Evolutionary conservation across 2,888 invertebrate genomes (phyloP).

Genomic region (Drosophila putrida): DNA sequence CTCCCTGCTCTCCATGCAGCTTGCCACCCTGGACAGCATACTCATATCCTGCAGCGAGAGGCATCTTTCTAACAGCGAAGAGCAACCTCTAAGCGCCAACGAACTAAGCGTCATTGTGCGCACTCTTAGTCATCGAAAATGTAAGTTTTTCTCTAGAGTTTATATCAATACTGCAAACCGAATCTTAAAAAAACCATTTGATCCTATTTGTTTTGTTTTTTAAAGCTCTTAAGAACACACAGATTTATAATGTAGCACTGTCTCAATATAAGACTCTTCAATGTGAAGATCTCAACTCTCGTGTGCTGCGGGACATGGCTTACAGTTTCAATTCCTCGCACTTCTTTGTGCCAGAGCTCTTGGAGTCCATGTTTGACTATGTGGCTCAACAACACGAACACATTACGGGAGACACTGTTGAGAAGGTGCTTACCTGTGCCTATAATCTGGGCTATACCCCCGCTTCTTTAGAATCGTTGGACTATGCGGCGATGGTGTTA

Average conservation of each 20-base stretch:
- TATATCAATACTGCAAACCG: too few relatives aligned
- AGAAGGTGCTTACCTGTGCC: slow-evolving; percentile 86
- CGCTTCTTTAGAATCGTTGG: slow-evolving; percentile 83
- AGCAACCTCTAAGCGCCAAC: slow-evolving; percentile 60
- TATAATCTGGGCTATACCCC: slow-evolving; percentile 87
- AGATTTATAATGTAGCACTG: slow-evolving; percentile 83
- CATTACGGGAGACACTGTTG: slow-evolving; percentile 86
- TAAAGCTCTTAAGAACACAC: slow-evolving; percentile 81
- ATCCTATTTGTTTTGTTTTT: slow-evolving; percentile 2
- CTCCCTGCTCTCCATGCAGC: slow-evolving; percentile 68
- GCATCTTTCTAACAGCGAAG: slow-evolving; percentile 70
- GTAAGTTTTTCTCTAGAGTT: slow-evolving; percentile 55
- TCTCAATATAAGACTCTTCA: slow-evolving; percentile 81
- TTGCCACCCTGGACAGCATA: slow-evolving; percentile 77
- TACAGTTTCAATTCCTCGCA: slow-evolving; percentile 85
- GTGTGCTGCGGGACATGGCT: slow-evolving; percentile 85
- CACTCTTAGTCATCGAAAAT: slow-evolving; percentile 80
- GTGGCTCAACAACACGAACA: slow-evolving; percentile 84
- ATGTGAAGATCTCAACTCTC: slow-evolving; percentile 85
- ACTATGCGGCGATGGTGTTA: slow-evolving; percentile 84
- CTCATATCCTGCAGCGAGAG: slow-evolving; percentile 82
- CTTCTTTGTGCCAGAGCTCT: slow-evolving; percentile 85
- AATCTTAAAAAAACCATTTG: not conserved
- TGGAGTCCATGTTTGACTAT: slow-evolving; percentile 86
- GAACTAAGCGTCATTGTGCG: slow-evolving; percentile 83